A percentile compares a stretch with the other conserved stretches of the same genome.
Conservation (phyloP, 2,113 vertebrate genomes). For the Pycnonotus jocosus region DNA sequence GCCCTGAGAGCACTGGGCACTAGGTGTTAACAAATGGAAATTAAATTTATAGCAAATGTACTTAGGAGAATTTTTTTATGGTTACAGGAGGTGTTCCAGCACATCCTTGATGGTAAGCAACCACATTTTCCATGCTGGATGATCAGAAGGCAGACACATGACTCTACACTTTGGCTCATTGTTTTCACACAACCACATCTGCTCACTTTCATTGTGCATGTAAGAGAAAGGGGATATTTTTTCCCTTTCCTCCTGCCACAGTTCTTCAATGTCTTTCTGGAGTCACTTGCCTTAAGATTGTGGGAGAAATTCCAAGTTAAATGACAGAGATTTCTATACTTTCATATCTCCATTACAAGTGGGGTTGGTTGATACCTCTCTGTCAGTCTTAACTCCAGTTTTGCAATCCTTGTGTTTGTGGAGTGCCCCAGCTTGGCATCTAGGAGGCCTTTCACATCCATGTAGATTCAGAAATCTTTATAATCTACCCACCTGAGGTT, state of each 20-base stretch:
- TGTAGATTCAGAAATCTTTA: not conserved
- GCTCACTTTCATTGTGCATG: not conserved
- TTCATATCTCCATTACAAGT: not conserved
- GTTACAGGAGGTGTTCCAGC: not conserved
- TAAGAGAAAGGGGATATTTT: not conserved
- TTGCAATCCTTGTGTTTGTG: not conserved
- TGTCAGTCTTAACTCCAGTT: not conserved
- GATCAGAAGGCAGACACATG: not conserved
- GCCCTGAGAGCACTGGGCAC: not conserved
- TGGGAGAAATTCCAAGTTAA: not conserved
- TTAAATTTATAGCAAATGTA: not conserved
- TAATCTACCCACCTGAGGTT: not conserved
- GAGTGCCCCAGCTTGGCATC: not conserved
- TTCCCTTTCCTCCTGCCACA: not conserved
- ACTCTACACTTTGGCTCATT: not conserved
- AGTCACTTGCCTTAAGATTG: not conserved
- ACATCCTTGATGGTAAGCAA: not conserved
- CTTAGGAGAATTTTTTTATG: not conserved
- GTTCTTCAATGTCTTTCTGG: not conserved
- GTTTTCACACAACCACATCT: not conserved
- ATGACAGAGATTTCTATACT: not conserved
- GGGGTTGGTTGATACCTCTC: not conserved
- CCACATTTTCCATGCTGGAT: not conserved
- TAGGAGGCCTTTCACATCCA: not conserved
- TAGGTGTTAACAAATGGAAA: slow-evolving; percentile 25